phyloP scores from a whole-genome alignment of 2,113 vertebrate genomes.

The Takifugu bimaculatus region DNA sequence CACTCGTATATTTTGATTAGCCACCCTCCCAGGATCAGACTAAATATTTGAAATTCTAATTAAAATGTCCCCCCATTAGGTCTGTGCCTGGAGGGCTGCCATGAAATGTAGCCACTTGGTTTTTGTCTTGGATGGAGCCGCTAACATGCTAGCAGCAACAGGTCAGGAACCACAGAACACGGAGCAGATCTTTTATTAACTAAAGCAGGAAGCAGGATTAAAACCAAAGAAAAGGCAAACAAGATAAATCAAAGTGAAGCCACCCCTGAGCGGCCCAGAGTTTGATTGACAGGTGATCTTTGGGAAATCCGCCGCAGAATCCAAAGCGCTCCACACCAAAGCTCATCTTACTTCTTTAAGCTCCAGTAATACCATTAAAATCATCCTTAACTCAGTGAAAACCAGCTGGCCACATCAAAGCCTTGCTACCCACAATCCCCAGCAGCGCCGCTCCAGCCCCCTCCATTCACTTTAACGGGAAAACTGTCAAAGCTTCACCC shows the following conservation, averaged over 20 bases:
- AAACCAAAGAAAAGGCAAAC: too few species aligned
- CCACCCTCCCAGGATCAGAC: constrained; percentile 22
- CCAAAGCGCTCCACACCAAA: constrained; percentile 26
- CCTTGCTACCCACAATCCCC: constrained; percentile 15
- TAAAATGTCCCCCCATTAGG: not conserved
- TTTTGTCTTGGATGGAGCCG: not conserved
- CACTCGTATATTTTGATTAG: constrained; percentile 50
- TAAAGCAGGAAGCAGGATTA: too few species aligned
- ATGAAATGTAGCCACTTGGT: not conserved
- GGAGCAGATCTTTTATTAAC: too few species aligned
- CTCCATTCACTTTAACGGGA: constrained; percentile 1
- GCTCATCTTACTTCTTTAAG: constrained; percentile 29
- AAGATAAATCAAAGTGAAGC: too few species aligned
- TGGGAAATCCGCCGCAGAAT: constrained; percentile 29
- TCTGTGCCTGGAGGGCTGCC: constrained; percentile 4
- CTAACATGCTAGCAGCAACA: not conserved
- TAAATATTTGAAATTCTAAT: constrained; percentile 46
- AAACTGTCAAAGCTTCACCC: constrained; percentile 27
- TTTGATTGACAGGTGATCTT: constrained; percentile 37
- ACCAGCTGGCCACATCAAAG: constrained; percentile 53
- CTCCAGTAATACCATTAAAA: constrained; percentile 18
- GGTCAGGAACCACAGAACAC: not conserved
- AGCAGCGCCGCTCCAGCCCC: not conserved
- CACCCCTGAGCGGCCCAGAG: not conserved
- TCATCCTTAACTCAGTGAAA: constrained; percentile 42